Conservation (phyloP, 2,113 vertebrate genomes). For the Dasyurus viverrinus region DNA sequence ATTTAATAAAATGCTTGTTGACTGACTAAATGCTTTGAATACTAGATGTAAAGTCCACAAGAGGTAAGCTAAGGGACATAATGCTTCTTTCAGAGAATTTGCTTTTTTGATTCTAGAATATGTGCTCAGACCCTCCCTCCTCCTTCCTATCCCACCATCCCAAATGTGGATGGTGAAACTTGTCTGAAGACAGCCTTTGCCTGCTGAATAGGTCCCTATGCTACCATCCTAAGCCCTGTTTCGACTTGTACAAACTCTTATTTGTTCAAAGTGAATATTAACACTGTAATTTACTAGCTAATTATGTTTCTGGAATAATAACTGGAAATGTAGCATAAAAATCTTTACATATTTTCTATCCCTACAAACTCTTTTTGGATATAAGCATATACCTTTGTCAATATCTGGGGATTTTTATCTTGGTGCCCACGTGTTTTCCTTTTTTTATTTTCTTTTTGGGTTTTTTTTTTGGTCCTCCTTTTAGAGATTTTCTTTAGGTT, state of each 20-base stretch:
- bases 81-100: not conserved
- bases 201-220: conserved; percentile 57
- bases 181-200: not conserved
- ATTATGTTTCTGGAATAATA: conserved; percentile 87
- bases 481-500: not conserved
- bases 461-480: not conserved
- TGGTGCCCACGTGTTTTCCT: conserved; percentile 1
- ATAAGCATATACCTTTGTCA: conserved; percentile 68
- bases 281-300: conserved; percentile 89
- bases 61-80: not conserved
- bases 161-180: not conserved
- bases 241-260: conserved; percentile 82
- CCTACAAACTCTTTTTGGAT: conserved; percentile 42
- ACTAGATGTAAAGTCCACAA: not conserved
- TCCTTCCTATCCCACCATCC: not conserved
- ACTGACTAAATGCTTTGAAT: not conserved
- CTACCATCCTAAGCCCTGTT: conserved; percentile 80
- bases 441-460: not conserved
- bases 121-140: not conserved
- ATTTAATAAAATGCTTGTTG: not conserved
- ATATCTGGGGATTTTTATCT: conserved; percentile 52
- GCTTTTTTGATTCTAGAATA: not conserved
- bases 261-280: conserved; percentile 89
- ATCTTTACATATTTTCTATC: conserved; percentile 67
- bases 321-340: conserved; percentile 84